Evolutionary conservation across 2,888 invertebrate genomes (phyloP), one percentile per base, ranked within the genome.

Genomic region (Hemithea aestivaria): DNA sequence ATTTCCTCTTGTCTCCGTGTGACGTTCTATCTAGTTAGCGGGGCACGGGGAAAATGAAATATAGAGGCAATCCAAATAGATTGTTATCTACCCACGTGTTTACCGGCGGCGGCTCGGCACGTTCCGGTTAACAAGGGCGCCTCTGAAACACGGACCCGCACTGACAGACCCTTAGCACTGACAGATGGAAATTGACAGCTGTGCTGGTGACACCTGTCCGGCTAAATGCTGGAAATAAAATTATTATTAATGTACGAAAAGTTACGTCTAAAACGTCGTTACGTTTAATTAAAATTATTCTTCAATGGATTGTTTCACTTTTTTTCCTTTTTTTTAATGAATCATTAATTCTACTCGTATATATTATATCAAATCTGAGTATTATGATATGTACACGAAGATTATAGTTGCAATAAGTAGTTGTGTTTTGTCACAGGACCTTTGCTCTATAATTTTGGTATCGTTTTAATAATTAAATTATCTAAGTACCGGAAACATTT

Each of bases 61-160:
- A 88, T 85, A 87, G 84, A 81, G 82, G 82, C 88, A 88, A 88
- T 87, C 79, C 85, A 81, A 85, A 82, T 80, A 84, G 87, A 87
- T 87, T 82, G 87, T 87, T 87, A 87, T 88, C 87, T 80, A 81
- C 83, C 82, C 87, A 81, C 83, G 82, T 84, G 84, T 85, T 84
- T 83, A 76, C 85, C 77, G 77, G 77, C 70, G 75, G 69, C 73
- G 73, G 65, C 70, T 76, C 66, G 79, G 81, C 84, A 84, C 84
- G 85, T 83, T 74, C 84, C 66, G 70, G 67, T 77, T 84, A 84
- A 85, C 85, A 83, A 83, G 83, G 74, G 51, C 65, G 59, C 61
- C 60, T 58, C 61, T 58, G 62, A 68, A 73, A 73, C 75, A 72
- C 62, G 59, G 57, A 57, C 62, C 56, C 56, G 57, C 49, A 56